Evolutionary conservation across 2,888 invertebrate species (phyloP).

Genomic region (Apodemia duryi): DNA sequence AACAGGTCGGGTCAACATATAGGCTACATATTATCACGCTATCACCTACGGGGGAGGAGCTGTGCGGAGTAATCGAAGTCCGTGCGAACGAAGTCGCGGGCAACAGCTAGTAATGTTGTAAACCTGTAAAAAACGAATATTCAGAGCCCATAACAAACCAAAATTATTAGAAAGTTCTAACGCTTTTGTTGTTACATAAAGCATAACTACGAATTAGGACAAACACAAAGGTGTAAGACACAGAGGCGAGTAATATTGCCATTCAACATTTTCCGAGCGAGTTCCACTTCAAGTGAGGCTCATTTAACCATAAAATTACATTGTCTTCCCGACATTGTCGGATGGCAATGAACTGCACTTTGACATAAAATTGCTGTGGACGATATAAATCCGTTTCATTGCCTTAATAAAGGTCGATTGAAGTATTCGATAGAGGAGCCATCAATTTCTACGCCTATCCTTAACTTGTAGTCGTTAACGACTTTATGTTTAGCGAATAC

Average conservation of each 20-base stretch:
- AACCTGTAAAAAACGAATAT: background rate
- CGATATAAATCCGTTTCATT: slow-evolving; percentile 75
- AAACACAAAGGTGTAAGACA: slow-evolving; percentile 63
- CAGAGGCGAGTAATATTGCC: slow-evolving; percentile 62
- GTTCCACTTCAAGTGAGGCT: slow-evolving; percentile 73
- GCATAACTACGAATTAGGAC: slow-evolving; percentile 68
- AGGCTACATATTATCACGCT: too few relatives aligned
- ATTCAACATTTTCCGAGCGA: slow-evolving; percentile 71
- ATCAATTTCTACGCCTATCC: slow-evolving; percentile 58
- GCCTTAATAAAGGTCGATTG: slow-evolving; percentile 73
- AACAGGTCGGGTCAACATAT: too few relatives aligned
- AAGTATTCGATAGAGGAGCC: slow-evolving; percentile 63
- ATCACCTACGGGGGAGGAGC: too few relatives aligned
- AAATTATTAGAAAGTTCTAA: slow-evolving; percentile 60
- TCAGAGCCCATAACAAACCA: slow-evolving; percentile 32
- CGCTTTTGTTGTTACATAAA: slow-evolving; percentile 69
- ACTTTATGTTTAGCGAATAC: slow-evolving; percentile 39
- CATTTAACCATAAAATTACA: slow-evolving; percentile 79
- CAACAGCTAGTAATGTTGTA: too few relatives aligned
- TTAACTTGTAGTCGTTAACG: slow-evolving; percentile 59
- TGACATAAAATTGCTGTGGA: slow-evolving; percentile 76
- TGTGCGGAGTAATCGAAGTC: too few relatives aligned
- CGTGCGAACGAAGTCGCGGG: too few relatives aligned
- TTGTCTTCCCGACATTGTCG: slow-evolving; percentile 72
- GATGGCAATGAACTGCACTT: slow-evolving; percentile 78